Evolutionary conservation across 2,113 vertebrate species (phyloP).

Genomic region (Boleophthalmus pectinirostris): DNA sequence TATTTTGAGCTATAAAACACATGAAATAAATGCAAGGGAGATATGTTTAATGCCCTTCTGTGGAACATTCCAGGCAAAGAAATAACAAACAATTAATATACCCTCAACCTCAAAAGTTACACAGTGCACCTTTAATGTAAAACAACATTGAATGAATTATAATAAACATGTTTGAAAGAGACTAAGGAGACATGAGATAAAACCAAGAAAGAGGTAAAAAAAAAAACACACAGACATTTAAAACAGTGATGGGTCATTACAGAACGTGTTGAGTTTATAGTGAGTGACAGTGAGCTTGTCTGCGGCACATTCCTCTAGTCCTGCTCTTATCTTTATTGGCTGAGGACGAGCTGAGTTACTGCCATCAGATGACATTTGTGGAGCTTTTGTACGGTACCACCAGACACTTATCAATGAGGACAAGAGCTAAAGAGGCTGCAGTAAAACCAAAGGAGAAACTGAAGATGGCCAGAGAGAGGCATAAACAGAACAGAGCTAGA

Average conservation of each 20-base stretch:
- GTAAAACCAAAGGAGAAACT: constrained; percentile 53
- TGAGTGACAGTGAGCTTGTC: constrained; percentile 42
- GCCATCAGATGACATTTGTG: constrained; percentile 42
- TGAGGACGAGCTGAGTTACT: constrained; percentile 57
- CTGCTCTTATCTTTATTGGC: constrained; percentile 74
- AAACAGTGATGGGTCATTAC: constrained; percentile 4
- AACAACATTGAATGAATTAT: no score
- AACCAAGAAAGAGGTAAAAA: no score
- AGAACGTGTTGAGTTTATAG: constrained; percentile 30
- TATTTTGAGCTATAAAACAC: no score
- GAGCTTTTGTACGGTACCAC: constrained; percentile 11
- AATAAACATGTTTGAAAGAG: background rate
- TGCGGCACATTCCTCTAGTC: constrained; percentile 64
- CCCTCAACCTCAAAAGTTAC: no score
- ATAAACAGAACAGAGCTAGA: constrained; percentile 2
- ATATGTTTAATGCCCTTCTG: no score
- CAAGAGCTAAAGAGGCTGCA: constrained; percentile 20
- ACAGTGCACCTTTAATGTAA: no score
- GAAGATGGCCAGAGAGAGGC: constrained; percentile 30
- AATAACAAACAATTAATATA: no score
- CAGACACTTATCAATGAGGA: constrained; percentile 32
- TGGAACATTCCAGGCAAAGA: no score
- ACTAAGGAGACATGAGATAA: background rate
- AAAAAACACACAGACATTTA: background rate
- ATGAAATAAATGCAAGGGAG: no score